A percentile compares a stretch with the other conserved stretches of the same genome.
Evolutionary conservation across 2,888 invertebrate genomes (phyloP).

Genomic region (Caenorhabditis sulstoni): DNA sequence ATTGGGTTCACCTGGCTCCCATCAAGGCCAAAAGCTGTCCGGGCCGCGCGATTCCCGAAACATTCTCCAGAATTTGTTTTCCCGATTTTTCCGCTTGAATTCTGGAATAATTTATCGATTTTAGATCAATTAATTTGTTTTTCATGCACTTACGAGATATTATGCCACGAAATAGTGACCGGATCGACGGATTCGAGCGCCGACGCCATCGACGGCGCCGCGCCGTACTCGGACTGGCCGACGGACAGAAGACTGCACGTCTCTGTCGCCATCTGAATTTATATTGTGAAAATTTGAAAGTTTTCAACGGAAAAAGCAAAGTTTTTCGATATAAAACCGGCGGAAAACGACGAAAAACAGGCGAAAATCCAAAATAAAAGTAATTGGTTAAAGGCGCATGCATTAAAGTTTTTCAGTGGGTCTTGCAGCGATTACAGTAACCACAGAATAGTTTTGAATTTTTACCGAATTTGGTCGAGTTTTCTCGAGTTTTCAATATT

Average conservation of each 20-base stretch:
- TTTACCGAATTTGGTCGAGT: too few species aligned
- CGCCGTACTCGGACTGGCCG: slow-evolving; percentile 67
- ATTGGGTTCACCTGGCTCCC: slow-evolving; percentile 78
- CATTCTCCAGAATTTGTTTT: slow-evolving; percentile 63
- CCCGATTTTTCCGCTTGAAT: slow-evolving; percentile 49
- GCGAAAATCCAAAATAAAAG: not conserved
- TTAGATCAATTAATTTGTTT: not conserved
- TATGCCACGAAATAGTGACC: slow-evolving; percentile 74
- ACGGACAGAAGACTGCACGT: slow-evolving; percentile 66
- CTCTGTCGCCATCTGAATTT: slow-evolving; percentile 60
- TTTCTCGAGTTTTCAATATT: not conserved
- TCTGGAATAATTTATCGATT: slow-evolving; percentile 27
- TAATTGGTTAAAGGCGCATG: slow-evolving; percentile 22
- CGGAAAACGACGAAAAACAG: not conserved
- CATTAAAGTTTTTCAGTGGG: not conserved
- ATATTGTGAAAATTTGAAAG: not conserved
- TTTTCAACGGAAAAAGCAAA: not conserved
- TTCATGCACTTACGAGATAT: slow-evolving; percentile 55
- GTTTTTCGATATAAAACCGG: not conserved
- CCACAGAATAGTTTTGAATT: too few species aligned
- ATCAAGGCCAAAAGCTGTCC: slow-evolving; percentile 79
- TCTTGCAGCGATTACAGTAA: slow-evolving; percentile 1
- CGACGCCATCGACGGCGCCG: slow-evolving; percentile 60
- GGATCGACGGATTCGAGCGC: slow-evolving; percentile 72
- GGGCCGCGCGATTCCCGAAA: slow-evolving; percentile 72